A percentile compares a stretch with the other conserved stretches of the same genome.
phyloP scores from a whole-genome alignment of 1,140 invertebrate species.

The Brachionus rotundiformis region DNA sequence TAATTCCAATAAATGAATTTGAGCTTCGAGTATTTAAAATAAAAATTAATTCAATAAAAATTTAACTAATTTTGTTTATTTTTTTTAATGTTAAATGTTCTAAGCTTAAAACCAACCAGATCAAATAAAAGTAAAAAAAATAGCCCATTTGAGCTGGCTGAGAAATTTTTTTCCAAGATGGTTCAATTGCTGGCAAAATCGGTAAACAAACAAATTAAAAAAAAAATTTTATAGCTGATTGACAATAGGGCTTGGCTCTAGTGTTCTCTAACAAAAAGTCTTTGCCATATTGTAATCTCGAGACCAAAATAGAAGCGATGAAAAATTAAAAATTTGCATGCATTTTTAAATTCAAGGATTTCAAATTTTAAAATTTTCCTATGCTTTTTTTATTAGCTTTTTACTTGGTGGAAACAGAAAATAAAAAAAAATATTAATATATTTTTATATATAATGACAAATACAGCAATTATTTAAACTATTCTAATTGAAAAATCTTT shows the following conservation, averaged over 20 bases:
- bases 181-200: background rate
- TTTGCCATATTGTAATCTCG: background rate
- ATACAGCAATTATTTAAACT: background rate
- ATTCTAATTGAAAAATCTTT: background rate
- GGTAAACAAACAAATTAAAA: background rate
- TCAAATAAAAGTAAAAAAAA: background rate
- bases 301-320: background rate
- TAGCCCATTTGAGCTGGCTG: background rate
- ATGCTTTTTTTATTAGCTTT: background rate
- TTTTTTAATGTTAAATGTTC: background rate
- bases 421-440: background rate
- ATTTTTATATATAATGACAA: too few relatives aligned
- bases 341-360: constrained; percentile 6
- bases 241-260: background rate
- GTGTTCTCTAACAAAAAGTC: background rate
- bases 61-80: background rate
- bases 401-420: background rate
- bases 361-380: constrained; percentile 6
- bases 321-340: background rate
- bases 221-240: too few relatives aligned
- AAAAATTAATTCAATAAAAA: background rate
- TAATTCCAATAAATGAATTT: background rate
- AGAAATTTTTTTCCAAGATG: background rate
- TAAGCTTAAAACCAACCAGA: background rate
- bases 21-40: background rate